Evolutionary conservation across 2,113 vertebrate species (phyloP).

Genomic region (Phalacrocorax carbo): DNA sequence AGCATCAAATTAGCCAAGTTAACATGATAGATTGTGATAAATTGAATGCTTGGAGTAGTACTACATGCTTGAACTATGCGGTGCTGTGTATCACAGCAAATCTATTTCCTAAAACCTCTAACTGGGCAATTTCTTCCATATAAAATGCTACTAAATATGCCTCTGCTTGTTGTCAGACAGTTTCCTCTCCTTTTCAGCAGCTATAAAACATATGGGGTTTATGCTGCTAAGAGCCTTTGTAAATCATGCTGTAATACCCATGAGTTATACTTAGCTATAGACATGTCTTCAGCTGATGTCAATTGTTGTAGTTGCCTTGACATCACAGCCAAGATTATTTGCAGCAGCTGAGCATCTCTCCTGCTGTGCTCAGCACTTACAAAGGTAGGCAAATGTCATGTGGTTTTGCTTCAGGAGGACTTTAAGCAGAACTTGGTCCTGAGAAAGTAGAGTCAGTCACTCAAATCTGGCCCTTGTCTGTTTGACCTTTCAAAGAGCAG

Average conservation of each 20-base stretch:
- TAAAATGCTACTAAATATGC: neutral
- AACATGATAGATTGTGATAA: conserved; percentile 52
- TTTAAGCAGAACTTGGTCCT: neutral
- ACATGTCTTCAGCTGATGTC: neutral
- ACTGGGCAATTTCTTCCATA: neutral
- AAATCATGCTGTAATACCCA: conserved; percentile 20
- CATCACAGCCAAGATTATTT: conserved; percentile 4
- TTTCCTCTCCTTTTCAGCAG: neutral
- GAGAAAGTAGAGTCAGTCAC: neutral
- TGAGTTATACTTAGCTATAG: neutral
- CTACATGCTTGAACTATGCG: neutral
- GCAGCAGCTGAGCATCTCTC: neutral
- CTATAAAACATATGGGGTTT: conserved; percentile 32
- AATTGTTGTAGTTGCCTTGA: conserved; percentile 2
- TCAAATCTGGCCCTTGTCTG: neutral
- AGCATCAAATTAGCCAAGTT: conserved; percentile 57
- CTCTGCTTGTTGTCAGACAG: neutral
- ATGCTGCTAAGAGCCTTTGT: neutral
- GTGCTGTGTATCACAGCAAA: neutral
- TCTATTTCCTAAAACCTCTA: conserved; percentile 1
- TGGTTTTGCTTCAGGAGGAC: neutral
- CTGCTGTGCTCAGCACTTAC: neutral
- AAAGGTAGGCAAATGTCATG: neutral
- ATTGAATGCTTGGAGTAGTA: neutral
- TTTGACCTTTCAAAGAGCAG: neutral